Percentiles rank a stretch among this genome's conserved stretches.
Evolutionary conservation across 2,797 vertebrate genomes (phyloP).

Genomic region (Coracias cyanogaster): DNA sequence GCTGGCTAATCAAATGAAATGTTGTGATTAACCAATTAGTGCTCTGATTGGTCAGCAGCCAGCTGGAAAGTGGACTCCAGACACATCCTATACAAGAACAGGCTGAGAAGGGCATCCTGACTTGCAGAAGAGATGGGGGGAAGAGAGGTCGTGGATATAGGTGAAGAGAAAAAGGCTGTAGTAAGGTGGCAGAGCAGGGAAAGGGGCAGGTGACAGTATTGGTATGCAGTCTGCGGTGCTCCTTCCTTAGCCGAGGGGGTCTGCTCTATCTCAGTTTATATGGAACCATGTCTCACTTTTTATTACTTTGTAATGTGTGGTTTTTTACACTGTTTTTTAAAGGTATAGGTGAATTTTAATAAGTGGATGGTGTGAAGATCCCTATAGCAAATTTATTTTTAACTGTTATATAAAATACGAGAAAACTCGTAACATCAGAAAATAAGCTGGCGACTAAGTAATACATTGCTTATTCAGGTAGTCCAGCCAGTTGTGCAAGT

Average conservation of each 20-base stretch:
- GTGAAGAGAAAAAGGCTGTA: neutral
- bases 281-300: neutral
- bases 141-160: neutral
- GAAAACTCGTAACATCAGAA: neutral
- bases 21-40: neutral
- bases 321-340: neutral
- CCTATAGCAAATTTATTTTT: neutral
- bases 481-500: neutral
- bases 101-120: neutral
- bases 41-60: neutral
- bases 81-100: neutral
- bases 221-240: neutral
- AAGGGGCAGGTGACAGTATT: fast-evolving
- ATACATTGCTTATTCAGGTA: neutral
- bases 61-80: neutral
- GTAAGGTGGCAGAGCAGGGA: neutral
- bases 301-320: neutral
- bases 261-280: fast-evolving
- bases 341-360: neutral
- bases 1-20: neutral
- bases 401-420: neutral
- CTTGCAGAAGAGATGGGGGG: neutral
- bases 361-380: neutral
- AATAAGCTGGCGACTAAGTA: neutral
- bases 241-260: neutral